Percentiles rank a stretch among this genome's conserved stretches.
Evolutionary conservation across 1,140 invertebrate genomes (phyloP).

Genomic region (Temnothorax longispinosus): DNA sequence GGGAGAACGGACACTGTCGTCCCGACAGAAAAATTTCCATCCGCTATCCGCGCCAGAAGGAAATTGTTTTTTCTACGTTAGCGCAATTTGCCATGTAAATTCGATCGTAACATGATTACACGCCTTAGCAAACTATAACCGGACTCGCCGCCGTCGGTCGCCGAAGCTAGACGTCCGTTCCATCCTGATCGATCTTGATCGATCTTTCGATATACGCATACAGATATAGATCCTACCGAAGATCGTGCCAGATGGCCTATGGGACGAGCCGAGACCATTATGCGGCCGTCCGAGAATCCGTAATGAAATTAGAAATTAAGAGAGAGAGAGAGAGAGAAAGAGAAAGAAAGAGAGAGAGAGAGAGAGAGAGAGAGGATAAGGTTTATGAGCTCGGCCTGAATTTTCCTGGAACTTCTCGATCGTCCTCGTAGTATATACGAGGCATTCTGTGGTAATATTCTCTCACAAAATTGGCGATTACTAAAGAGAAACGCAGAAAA

Average conservation of each 20-base stretch:
- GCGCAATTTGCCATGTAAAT: conserved; percentile 78
- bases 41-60: conserved; percentile 46
- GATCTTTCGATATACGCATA: conserved; percentile 76
- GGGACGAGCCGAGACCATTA: conserved; percentile 75
- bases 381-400: conserved; percentile 33
- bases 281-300: conserved; percentile 70
- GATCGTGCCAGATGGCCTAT: conserved; percentile 83
- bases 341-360: no score
- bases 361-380: not conserved
- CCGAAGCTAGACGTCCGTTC: conserved; percentile 68
- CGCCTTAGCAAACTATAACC: conserved; percentile 47
- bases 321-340: not conserved
- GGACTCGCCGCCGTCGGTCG: conserved; percentile 28
- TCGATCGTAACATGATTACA: conserved; percentile 73
- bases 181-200: conserved; percentile 75
- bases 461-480: not conserved
- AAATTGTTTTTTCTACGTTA: conserved; percentile 55
- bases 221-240: conserved; percentile 72
- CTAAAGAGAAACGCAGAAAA: not conserved
- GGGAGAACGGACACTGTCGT: not conserved
- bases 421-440: not conserved
- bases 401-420: conserved; percentile 68
- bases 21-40: conserved; percentile 46
- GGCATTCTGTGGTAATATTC: not conserved
- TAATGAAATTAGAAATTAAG: conserved; percentile 81